Evolutionary conservation across 2,113 vertebrate genomes (phyloP).

Genomic region (Chiloscyllium plagiosum): DNA sequence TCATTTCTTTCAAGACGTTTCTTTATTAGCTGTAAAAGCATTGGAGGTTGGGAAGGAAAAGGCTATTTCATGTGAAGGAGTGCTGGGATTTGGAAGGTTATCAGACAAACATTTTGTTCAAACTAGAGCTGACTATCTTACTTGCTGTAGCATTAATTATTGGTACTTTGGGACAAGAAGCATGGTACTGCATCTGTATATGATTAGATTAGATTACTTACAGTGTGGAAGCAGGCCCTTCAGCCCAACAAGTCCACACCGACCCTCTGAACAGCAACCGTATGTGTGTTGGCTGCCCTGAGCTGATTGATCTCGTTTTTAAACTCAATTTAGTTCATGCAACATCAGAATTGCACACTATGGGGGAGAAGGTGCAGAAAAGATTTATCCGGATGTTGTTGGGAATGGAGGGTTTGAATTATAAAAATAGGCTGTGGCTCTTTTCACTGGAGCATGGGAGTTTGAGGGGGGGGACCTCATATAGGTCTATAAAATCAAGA

Average conservation of each 20-base stretch:
- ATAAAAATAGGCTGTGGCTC: too few species aligned
- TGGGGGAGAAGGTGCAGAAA: background rate
- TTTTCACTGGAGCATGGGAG: too few species aligned
- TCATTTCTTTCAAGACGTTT: background rate
- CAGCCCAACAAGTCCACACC: too few species aligned
- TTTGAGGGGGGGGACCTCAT: too few species aligned
- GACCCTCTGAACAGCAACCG: too few species aligned
- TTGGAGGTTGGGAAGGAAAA: background rate
- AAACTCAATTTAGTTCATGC: background rate
- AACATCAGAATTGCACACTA: background rate
- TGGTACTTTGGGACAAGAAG: background rate
- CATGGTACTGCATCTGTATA: background rate
- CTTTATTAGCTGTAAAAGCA: background rate
- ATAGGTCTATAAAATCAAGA: too few species aligned
- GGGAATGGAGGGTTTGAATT: too few species aligned
- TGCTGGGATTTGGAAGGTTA: background rate
- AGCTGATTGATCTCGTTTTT: background rate
- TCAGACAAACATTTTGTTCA: background rate
- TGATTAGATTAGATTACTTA: too few species aligned
- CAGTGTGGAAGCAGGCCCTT: too few species aligned
- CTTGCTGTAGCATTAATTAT: background rate
- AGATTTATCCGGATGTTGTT: too few species aligned
- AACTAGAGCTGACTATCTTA: background rate
- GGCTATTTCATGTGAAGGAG: background rate
- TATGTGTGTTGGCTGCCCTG: background rate